phyloP scores from a whole-genome alignment of 2,888 invertebrate species.

The Didymodactylos carnosus region DNA sequence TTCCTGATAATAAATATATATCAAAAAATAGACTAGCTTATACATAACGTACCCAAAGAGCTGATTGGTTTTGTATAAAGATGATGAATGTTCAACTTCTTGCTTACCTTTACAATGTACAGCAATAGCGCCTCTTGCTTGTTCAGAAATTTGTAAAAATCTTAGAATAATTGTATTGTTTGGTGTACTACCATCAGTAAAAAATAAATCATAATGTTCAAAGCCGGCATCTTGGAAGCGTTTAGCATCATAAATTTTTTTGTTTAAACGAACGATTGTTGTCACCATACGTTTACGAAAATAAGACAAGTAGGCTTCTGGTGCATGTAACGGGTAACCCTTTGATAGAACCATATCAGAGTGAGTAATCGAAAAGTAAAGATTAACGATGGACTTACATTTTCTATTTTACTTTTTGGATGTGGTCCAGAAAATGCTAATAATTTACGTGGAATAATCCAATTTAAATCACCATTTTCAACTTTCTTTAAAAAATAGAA shows the following conservation, averaged over 20 bases:
- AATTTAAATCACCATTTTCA: slow-evolving; percentile 93
- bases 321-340: slow-evolving; percentile 53
- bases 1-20: slow-evolving; percentile 30
- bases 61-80: too few species aligned
- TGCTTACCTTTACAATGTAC: slow-evolving; percentile 72
- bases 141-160: slow-evolving; percentile 69
- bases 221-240: slow-evolving; percentile 73
- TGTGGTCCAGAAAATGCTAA: slow-evolving; percentile 95
- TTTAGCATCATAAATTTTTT: slow-evolving; percentile 70
- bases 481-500: slow-evolving; percentile 48
- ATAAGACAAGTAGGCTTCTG: slow-evolving; percentile 76
- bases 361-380: too few species aligned
- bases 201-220: slow-evolving; percentile 79
- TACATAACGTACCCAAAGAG: too few species aligned
- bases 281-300: slow-evolving; percentile 67
- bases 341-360: slow-evolving; percentile 18
- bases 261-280: slow-evolving; percentile 67
- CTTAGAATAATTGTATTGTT: slow-evolving; percentile 65
- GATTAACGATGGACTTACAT: slow-evolving; percentile 40
- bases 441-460: slow-evolving; percentile 90
- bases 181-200: slow-evolving; percentile 85
- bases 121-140: slow-evolving; percentile 69
- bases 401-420: slow-evolving; percentile 61
- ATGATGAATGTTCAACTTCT: too few species aligned
- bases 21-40: too few species aligned